Percentiles rank a stretch among this genome's conserved stretches.
Evolutionary conservation across 2,888 invertebrate genomes (phyloP).

Genomic region (Eupeodes latifasciatus): DNA sequence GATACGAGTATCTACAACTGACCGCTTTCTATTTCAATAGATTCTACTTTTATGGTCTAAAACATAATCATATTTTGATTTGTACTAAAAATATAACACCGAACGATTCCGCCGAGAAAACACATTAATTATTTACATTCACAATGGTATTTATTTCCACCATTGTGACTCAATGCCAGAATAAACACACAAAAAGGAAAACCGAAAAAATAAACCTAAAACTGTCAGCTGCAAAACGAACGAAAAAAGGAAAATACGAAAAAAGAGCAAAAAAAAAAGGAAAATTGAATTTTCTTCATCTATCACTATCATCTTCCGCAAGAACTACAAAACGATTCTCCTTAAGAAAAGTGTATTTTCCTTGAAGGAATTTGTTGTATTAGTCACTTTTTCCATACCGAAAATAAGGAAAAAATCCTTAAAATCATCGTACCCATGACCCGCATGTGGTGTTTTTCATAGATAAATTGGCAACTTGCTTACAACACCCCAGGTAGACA

Average conservation of each 20-base stretch:
- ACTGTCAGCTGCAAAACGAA: constrained; percentile 69
- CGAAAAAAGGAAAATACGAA: constrained; percentile 39
- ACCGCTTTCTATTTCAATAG: too few relatives aligned
- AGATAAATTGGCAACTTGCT: constrained; percentile 24
- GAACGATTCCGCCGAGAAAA: background rate
- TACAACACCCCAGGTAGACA: constrained; percentile 30
- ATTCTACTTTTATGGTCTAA: too few relatives aligned
- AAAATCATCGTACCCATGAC: background rate
- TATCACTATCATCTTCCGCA: constrained; percentile 54
- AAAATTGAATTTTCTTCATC: constrained; percentile 63
- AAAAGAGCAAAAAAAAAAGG: constrained; percentile 40
- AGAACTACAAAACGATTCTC: constrained; percentile 23
- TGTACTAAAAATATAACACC: background rate
- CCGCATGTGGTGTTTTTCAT: constrained; percentile 23
- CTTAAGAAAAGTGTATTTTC: constrained; percentile 45
- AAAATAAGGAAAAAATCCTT: background rate
- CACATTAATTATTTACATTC: constrained; percentile 5
- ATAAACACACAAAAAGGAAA: constrained; percentile 65
- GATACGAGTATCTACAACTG: too few relatives aligned
- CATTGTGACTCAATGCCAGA: constrained; percentile 42
- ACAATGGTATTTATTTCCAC: background rate
- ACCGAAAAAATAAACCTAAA: constrained; percentile 73
- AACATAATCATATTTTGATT: background rate
- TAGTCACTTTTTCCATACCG: constrained; percentile 16
- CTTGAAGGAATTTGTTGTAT: constrained; percentile 36